Base-by-base conservation (phyloP, 1,140 invertebrate genomes). In the Drosophila takahashii region DNA sequence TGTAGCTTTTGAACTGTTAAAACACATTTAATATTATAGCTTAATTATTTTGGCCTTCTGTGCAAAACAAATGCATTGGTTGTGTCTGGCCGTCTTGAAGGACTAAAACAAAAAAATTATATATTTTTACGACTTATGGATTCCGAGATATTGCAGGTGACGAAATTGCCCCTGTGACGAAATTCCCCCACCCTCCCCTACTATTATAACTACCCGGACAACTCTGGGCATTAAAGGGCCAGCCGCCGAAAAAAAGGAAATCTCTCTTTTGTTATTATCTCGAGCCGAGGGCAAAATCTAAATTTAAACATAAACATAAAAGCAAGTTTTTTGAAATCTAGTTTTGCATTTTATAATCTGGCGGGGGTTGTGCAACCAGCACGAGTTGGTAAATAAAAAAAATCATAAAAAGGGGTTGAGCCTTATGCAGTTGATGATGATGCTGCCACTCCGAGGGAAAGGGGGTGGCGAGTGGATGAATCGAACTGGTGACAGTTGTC, bases 271-370 rank as follows among this genome's bases (percentile, higher is more conserved):
- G 79, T 85, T 79, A 79, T 79, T 77, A 80, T 85, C 52, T 72
- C 29, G 22, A 42, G 47, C 36, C 27, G 39, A 37, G 29, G 34
- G 59, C 36, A 16, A 41, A 64, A 66, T 58, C 56, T 41, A 67
- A 87, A 79, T 79, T 76, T 87, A 86, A 70, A 86, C 77, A 72
- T 75, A 86, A 85, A 85, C 81, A 85, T 86, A 79, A 81, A 85
- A 85, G 64, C 81, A 77, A 81, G 73, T 71, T 80, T 61, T 48
- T 27, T 16, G 18, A 69, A 69, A 87, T 85, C 70, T 81, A 81
- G 83, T 87, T 87, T 79, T 72, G 79, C 79, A 86, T 86, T 86
- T 79, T 56, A 81, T 79, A 85, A 85, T 85, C 77, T 71, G 69
- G 83, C 61, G 78, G 75, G 81, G 77, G 81, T 80, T 67, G 67